These are phyloP conservation scores for Tortrix viridana DNA, from an alignment of 2,888 invertebrate genomes.

Conservation along the genomic window DNA sequence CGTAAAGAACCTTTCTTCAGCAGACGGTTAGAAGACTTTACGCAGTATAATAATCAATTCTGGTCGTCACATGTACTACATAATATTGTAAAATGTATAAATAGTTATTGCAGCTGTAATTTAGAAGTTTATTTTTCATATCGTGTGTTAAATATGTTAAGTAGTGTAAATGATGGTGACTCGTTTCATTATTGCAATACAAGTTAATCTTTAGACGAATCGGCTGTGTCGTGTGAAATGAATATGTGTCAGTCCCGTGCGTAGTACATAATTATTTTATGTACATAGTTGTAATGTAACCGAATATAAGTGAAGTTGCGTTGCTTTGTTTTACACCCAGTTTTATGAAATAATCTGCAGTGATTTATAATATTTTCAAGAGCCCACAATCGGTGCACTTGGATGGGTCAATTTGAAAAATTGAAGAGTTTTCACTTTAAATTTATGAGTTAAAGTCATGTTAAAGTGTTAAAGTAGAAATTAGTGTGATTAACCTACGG, in stretches of 20 bases:
- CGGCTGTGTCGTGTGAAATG: constrained; percentile 82
- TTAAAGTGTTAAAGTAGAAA: no score
- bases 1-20: constrained; percentile 11
- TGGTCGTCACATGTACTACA: constrained; percentile 67
- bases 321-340: constrained; percentile 33
- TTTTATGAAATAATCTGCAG: constrained; percentile 19
- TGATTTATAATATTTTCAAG: constrained; percentile 30
- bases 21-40: constrained; percentile 39
- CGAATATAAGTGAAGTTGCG: constrained; percentile 33
- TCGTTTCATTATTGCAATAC: constrained; percentile 78
- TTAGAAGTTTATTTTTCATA: constrained; percentile 84
- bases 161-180: constrained; percentile 80
- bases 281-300: constrained; percentile 64
- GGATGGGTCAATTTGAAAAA: constrained; percentile 34
- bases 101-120: constrained; percentile 84
- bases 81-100: constrained; percentile 81
- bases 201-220: constrained; percentile 75
- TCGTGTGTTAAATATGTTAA: constrained; percentile 82
- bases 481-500: constrained; percentile 24
- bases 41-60: constrained; percentile 66
- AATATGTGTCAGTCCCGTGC: constrained; percentile 74
- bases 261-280: constrained; percentile 65
- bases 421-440: constrained; percentile 24
- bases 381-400: constrained; percentile 35
- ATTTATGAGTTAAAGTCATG: constrained; percentile 22